phyloP scores from a whole-genome alignment of 2,888 invertebrate genomes.

The Subacronicta megacephala region DNA sequence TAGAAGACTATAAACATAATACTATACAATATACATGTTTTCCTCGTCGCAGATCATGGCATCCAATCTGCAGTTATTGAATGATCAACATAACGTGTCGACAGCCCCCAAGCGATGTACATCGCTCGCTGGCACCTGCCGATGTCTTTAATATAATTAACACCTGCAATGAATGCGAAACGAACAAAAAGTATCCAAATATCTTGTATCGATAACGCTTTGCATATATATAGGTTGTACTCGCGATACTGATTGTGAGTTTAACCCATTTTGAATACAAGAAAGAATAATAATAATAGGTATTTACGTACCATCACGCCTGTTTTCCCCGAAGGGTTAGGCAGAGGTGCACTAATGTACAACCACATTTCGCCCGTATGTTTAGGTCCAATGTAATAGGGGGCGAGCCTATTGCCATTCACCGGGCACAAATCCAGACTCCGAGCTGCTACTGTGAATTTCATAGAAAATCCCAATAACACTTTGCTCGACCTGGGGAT shows the following conservation, averaged over 20 bases:
- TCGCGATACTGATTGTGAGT: conserved; percentile 10
- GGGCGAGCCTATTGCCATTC: no score
- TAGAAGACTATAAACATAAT: conserved; percentile 4
- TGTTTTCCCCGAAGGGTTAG: no score
- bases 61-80: conserved; percentile 53
- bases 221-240: conserved; percentile 37
- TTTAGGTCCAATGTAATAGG: no score
- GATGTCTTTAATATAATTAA: conserved; percentile 49
- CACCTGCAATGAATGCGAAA: conserved; percentile 49
- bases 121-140: conserved; percentile 34
- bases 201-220: conserved; percentile 45
- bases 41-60: conserved; percentile 9
- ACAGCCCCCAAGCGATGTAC: conserved; percentile 16
- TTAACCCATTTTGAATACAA: conserved; percentile 1
- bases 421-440: no score
- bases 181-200: conserved; percentile 42
- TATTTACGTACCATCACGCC: no score
- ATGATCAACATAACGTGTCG: conserved; percentile 48
- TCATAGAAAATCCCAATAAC: no score
- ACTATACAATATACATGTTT: conserved; percentile 38
- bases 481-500: no score
- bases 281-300: no score
- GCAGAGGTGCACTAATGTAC: no score
- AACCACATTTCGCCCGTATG: no score
- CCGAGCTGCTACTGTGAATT: no score